Base-by-base conservation (phyloP, 2,113 vertebrate species). In the Python bivittatus region DNA sequence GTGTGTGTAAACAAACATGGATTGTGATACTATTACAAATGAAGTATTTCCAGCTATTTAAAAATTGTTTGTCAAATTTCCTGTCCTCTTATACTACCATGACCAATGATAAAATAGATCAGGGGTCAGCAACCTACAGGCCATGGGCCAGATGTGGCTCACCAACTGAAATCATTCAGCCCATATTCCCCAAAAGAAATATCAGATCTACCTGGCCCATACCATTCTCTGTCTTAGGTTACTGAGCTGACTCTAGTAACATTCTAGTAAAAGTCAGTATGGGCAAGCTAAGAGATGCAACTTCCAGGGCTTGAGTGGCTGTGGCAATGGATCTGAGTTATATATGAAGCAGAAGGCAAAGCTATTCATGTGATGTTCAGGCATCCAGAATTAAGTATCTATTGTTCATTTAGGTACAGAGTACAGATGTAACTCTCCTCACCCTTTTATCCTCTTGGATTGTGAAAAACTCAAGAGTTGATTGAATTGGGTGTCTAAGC, bases 21-120 rank as follows among this genome's bases (percentile, higher is more conserved):
- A 58, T 12, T 79, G n/a, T 15, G 54, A 29, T 44, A 13, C 60
- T 72, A n/a, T 72, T 38, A 72, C n/a, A 79, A 79, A 79, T 79
- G n/a, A 20, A 79, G 68, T 20, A 38, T 72, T 94, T 84, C 56
- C 92, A 87, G 22, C 83, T 12, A 93, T 91, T 93, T 56, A 79
- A 83, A 84, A 72, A 38, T 94, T 92, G 93, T 93, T 94, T 89
- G 20, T 92, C 86, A 90, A 90, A 83, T 48, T 94, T 93, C 86
- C 20, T 22, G 1, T 44, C 92, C 10, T 87, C 68, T 95, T 94
- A 90, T 93, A 93, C 91, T 58, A 90, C 88, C 38, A 91, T 25
- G 54, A 13, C 85, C 91, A 61, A 94, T n/a, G 92, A 90, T 93
- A 88, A 94, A 93, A 87, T 29, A 56, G 56, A 88, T 53, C 25